Conservation (phyloP, 2,113 vertebrate genomes). For the cat (Felis catus) region F.catus_Fca126_mat1.0 CM031413.1:76696001-76696500, state of each 20-base stretch:
- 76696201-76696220: slow-evolving; percentile 82
- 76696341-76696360: not conserved
- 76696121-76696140: slow-evolving; percentile 78
- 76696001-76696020: slow-evolving; percentile 76
- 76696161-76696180: slow-evolving; percentile 66
- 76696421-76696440: not conserved
- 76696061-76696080: slow-evolving; percentile 93
- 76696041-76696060: slow-evolving; percentile 92
- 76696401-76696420: not conserved
- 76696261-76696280: slow-evolving; percentile 59
- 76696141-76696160: slow-evolving; percentile 77
- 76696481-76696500: slow-evolving; percentile 14
- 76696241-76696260: slow-evolving; percentile 62
- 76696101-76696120: slow-evolving; percentile 83
- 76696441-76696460: not conserved
- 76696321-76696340: not conserved
- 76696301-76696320: slow-evolving; percentile 49
- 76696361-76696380: slow-evolving; percentile 1
- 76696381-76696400: slow-evolving; percentile 57
- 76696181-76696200: slow-evolving; percentile 66
- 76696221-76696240: slow-evolving; percentile 48
- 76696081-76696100: slow-evolving; percentile 91
- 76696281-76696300: slow-evolving; percentile 78
- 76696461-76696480: slow-evolving; percentile 44
- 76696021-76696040: slow-evolving; percentile 84